Base-by-base conservation (phyloP, 2,113 vertebrate genomes). In the Cranoglanis bouderius region DNA sequence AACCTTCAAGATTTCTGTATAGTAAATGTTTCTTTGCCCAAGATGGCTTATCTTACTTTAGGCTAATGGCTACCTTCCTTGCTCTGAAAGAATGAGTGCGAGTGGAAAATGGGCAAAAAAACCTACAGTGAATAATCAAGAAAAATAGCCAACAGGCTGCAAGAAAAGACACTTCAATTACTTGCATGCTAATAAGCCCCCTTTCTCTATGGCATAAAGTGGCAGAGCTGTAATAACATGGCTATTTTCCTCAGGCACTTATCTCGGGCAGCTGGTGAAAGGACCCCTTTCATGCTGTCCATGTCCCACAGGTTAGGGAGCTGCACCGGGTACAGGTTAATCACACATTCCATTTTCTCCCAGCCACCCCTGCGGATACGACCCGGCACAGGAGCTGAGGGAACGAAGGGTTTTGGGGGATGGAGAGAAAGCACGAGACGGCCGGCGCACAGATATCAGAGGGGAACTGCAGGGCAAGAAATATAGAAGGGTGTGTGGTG, bases 131-230 rank as follows among this genome's bases (percentile, higher is more conserved):
- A 87, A 90, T 91, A 89, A 90, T 92, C 74, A 91, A 82, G 87
- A 89, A 87, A 90, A 91, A 88, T 90, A 88, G 90, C 89, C 85
- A 65, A 87, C 87, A 87, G 89, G 70, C 85, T 84, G 85, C 81
- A 86, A 86, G 85, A 85, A 88, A 86, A 72, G 84, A 92, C 84
- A 63, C 84, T 59, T 90, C 90, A 92, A 92, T 92, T 92, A 90
- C 90, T 89, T 74, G 46, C 67, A 4, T 51, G 70, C 90, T 93
- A 91, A 93, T 91, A 91, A 91, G 89, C 24, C 49, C n/a, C 38
- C 85, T 85, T 91, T 91, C 90, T 90, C 84, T 38, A 51, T 63
- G 43, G 81, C 82, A 87, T 87, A 85, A 84, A 85, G 89, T 90
- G 85, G 26, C 85, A 40, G 43, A 86, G 85, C 87, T 85, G 82